phyloP scores from a whole-genome alignment of 2,888 invertebrate genomes.

The Ochlodes sylvanus region DNA sequence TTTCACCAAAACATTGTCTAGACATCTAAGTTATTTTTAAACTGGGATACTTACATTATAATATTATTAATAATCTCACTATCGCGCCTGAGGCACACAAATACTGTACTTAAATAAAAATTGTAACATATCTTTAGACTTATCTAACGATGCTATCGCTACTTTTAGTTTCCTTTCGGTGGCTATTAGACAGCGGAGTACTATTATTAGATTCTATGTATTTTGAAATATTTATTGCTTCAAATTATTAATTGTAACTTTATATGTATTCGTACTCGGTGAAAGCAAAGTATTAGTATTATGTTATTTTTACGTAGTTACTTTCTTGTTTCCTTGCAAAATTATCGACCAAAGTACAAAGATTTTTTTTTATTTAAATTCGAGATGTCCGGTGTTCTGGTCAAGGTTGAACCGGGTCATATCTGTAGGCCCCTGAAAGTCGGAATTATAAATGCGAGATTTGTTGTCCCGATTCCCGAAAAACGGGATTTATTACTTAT shows the following conservation, averaged over 20 bases:
- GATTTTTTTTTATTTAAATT: too few relatives aligned
- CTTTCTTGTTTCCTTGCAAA: too few relatives aligned
- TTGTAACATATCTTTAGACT: slow-evolving; percentile 18
- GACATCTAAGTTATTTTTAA: not conserved
- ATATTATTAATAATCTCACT: not conserved
- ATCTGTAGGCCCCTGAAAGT: too few relatives aligned
- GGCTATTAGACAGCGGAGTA: slow-evolving; percentile 10
- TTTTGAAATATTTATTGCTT: slow-evolving; percentile 2
- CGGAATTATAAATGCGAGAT: too few relatives aligned
- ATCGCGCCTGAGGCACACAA: slow-evolving; percentile 13
- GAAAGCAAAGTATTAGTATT: too few relatives aligned
- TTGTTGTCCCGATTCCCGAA: too few relatives aligned
- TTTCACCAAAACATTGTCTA: too few relatives aligned
- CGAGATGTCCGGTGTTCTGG: too few relatives aligned
- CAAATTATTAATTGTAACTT: slow-evolving; percentile 2
- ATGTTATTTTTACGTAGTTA: too few relatives aligned
- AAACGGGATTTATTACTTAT: too few relatives aligned
- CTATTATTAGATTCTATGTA: slow-evolving; percentile 18
- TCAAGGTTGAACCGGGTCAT: too few relatives aligned
- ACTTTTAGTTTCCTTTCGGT: slow-evolving; percentile 14
- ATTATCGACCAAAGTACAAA: too few relatives aligned
- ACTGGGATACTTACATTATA: not conserved
- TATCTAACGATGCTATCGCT: slow-evolving; percentile 26
- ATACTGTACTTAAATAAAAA: slow-evolving; percentile 6
- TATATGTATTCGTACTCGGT: not conserved